Percentiles rank a stretch among this genome's conserved stretches.
Evolutionary conservation across 1,140 invertebrate species (phyloP).

Genomic region (Drosophila varians): DNA sequence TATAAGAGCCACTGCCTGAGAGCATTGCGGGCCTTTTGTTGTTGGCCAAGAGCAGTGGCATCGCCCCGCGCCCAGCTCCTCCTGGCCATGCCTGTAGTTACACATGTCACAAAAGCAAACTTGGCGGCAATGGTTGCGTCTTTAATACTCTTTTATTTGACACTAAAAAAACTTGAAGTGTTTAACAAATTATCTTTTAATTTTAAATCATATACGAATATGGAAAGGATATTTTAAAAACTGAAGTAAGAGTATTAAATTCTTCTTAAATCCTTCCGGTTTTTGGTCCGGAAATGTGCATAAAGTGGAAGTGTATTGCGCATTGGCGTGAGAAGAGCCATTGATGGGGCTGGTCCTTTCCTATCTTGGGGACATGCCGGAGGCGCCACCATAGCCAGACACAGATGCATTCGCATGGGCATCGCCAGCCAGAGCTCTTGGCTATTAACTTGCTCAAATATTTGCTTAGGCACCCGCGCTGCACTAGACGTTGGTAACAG

Average conservation of each 20-base stretch:
- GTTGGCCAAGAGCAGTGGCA: slow-evolving; percentile 36
- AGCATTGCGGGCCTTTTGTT: slow-evolving; percentile 32
- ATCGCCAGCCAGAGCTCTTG: slow-evolving; percentile 58
- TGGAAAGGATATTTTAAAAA: too few species aligned
- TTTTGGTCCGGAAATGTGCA: slow-evolving; percentile 72
- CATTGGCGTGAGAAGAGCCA: slow-evolving; percentile 52
- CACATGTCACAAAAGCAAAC: slow-evolving; percentile 29
- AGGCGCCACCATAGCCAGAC: slow-evolving; percentile 50
- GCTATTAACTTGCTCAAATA: slow-evolving; percentile 78
- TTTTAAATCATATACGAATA: too few species aligned
- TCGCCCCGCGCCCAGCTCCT: slow-evolving; percentile 27
- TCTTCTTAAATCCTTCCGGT: not conserved
- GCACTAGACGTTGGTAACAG: slow-evolving; percentile 57
- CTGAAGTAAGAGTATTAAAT: too few species aligned
- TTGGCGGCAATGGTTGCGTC: not conserved
- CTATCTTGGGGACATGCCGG: slow-evolving; percentile 19
- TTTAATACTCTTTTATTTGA: not conserved
- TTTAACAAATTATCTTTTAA: too few species aligned
- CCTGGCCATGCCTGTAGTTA: slow-evolving; percentile 22
- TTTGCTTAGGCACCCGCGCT: slow-evolving; percentile 68
- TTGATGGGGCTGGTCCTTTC: slow-evolving; percentile 22
- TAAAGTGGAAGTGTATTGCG: slow-evolving; percentile 77
- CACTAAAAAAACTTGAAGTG: too few species aligned
- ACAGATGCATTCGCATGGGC: slow-evolving; percentile 17
- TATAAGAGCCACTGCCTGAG: slow-evolving; percentile 12